Percentiles rank a stretch among this genome's conserved stretches.
These are phyloP conservation scores for Gallinago jamesoni DNA, from an alignment of 2,113 vertebrate genomes.

Conservation along the genomic window DNA sequence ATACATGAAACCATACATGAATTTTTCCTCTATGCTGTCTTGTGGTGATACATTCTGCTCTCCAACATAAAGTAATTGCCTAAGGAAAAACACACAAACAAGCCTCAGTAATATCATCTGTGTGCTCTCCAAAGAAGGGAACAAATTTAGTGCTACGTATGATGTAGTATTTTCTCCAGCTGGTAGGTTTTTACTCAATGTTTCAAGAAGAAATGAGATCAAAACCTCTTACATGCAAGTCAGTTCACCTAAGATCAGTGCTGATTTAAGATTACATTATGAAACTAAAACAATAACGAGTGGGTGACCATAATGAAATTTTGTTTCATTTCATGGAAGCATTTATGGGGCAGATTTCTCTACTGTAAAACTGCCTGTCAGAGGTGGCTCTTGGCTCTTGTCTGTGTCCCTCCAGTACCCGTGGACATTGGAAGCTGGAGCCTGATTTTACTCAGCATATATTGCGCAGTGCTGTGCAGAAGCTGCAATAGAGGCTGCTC, in stretches of 20 bases:
- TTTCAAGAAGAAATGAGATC: not conserved
- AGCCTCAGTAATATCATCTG: not conserved
- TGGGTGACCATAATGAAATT: not conserved
- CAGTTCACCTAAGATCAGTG: not conserved
- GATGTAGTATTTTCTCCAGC: not conserved
- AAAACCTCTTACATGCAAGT: not conserved
- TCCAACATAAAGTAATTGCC: not conserved
- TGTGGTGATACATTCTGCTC: not conserved
- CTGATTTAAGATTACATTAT: not conserved
- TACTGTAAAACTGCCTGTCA: not conserved
- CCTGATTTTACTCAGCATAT: not conserved
- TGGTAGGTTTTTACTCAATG: not conserved
- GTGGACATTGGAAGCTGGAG: not conserved
- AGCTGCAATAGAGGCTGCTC: not conserved
- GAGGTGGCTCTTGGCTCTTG: not conserved
- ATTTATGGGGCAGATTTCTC: not conserved
- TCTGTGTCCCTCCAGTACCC: too few species aligned
- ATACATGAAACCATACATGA: not conserved
- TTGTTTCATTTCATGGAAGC: not conserved
- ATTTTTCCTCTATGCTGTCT: not conserved
- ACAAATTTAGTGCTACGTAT: not conserved
- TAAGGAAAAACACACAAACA: not conserved
- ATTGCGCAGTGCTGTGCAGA: not conserved
- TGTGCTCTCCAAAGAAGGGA: not conserved
- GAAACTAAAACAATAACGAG: not conserved